Base-by-base conservation (phyloP, 2,797 vertebrate species). In the Fratercula arctica region DNA sequence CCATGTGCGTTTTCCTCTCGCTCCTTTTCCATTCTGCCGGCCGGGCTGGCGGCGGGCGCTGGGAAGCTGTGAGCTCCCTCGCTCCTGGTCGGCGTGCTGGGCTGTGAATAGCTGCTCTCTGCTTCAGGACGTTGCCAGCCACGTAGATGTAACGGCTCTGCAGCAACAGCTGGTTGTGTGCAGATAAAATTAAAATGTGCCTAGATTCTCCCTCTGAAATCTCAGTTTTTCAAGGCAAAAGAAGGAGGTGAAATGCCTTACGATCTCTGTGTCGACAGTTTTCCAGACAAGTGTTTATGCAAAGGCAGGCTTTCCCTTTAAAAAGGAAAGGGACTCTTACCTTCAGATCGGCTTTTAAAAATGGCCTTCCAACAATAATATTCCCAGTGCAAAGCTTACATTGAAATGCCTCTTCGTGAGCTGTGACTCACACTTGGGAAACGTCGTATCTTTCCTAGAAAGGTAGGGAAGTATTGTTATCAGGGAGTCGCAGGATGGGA, bases 11-110 rank as follows among this genome's bases (percentile, higher is more conserved):
- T 91, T 68, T 93, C 35, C 33, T 33, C 54, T 87, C 0, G 0
- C 33, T 89, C 86, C 70, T 66, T 81, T 25, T 48, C 6, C 46
- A 2, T 43, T n/a, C 86, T 81, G 67, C 70, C 59, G 46, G 92
- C 60, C 9, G 15, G 74, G 87, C 85, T 91, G 81, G 92, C 90
- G 90, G 95, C 84, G 76, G 93, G 92, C 8, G 21, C 48, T 73
- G 78, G 81, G 79, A 57, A 83, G 72, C 89, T 69, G 82, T 16
- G 82, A 87, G 85, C 87, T 72, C 61, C 81, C 90, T 84, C 17
- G 4, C 56, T 85, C 50, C 41, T 6, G 33, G 88, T 50, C 6
- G 4, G 51, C 1, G 3, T 33, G 82, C 83, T 54, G 88, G 88
- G 74, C 88, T 92, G 31, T 56, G 86, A 85, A 89, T 87, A 89